phyloP scores from a whole-genome alignment of 1,140 invertebrate species.

The Drosophila kikkawai region DNA sequence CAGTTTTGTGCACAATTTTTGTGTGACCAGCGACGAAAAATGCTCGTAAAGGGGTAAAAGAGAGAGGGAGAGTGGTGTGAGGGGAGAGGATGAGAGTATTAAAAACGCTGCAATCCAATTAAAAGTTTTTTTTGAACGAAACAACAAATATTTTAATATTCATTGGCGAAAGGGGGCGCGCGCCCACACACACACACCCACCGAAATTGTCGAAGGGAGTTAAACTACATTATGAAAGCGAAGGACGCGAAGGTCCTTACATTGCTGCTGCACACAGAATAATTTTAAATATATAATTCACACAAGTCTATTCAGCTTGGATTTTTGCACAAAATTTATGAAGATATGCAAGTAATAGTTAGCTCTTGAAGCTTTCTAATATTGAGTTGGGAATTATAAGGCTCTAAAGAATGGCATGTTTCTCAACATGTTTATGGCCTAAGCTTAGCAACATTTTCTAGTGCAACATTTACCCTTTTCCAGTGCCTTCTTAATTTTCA shows the following conservation, averaged over 20 bases:
- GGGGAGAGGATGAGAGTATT: slow-evolving; percentile 56
- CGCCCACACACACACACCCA: slow-evolving; percentile 25
- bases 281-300: neutral
- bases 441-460: neutral
- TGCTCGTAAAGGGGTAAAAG: neutral
- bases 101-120: slow-evolving; percentile 78
- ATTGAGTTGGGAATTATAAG: neutral
- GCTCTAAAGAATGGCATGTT: too few species aligned
- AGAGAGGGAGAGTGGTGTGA: neutral
- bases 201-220: neutral
- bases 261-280: neutral
- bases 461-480: neutral
- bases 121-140: slow-evolving; percentile 73
- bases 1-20: slow-evolving; percentile 46
- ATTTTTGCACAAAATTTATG: neutral
- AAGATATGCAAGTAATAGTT: neutral
- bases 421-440: neutral
- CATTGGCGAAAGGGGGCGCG: slow-evolving; percentile 43
- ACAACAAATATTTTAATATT: slow-evolving; percentile 71
- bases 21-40: slow-evolving; percentile 26
- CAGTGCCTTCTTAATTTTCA: neutral
- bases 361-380: neutral
- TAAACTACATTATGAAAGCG: slow-evolving; percentile 32
- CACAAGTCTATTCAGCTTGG: neutral
- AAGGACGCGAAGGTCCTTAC: neutral